Conservation (phyloP, 2,797 vertebrate genomes). For the Limnodromus scolopaceus region DNA sequence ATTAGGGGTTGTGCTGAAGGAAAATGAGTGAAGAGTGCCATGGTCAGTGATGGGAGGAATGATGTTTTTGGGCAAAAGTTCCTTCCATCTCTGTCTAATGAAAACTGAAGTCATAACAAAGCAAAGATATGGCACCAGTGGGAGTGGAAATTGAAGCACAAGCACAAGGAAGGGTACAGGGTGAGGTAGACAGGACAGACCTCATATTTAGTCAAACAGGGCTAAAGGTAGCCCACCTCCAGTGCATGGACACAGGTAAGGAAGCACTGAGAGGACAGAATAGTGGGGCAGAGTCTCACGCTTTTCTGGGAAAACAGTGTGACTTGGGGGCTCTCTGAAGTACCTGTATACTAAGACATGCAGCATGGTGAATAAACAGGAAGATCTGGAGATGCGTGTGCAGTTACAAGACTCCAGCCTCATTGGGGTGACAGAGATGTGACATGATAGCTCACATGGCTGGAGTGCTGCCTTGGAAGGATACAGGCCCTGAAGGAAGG, state of each 20-base stretch:
- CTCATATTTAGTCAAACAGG: rapidly evolving
- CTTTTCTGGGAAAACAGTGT: not conserved
- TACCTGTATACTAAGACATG: not conserved
- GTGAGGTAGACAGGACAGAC: not conserved
- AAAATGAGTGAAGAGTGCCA: not conserved
- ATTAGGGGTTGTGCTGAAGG: not conserved
- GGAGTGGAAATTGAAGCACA: not conserved
- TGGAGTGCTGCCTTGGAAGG: not conserved
- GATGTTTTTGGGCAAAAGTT: not conserved
- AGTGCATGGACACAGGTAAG: no score
- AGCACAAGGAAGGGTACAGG: not conserved
- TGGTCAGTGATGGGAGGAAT: not conserved
- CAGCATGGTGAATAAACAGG: not conserved
- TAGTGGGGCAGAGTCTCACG: not conserved
- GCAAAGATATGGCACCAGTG: not conserved
- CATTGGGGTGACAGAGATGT: not conserved
- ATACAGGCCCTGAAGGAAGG: not conserved
- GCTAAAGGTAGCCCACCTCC: not conserved
- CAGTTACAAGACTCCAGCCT: not conserved
- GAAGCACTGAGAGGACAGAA: not conserved
- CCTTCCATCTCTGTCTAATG: not conserved
- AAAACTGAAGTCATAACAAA: not conserved
- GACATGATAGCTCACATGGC: not conserved
- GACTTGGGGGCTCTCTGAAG: not conserved
- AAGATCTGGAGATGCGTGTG: not conserved